Conservation (phyloP, 2,797 vertebrate species). For the Esox masquinongy region DNA sequence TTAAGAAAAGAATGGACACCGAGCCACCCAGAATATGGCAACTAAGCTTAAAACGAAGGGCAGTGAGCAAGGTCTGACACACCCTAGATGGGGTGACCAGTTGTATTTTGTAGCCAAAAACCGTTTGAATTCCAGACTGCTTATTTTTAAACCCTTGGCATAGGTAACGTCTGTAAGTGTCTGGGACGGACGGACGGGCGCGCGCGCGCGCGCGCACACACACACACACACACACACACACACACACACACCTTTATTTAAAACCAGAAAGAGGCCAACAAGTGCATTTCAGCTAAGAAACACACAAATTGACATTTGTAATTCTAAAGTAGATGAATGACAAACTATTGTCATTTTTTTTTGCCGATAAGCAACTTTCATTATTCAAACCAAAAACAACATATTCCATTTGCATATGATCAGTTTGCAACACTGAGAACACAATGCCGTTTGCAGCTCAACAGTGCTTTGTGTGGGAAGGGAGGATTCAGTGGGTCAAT, state of each 20-base stretch:
- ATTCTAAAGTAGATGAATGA: background rate
- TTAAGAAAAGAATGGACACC: conserved; percentile 50
- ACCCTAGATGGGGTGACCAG: conserved; percentile 55
- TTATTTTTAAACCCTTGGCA: conserved; percentile 71
- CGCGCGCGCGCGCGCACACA: too few relatives aligned
- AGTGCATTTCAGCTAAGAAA: conserved; percentile 43
- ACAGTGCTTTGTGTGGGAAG: conserved; percentile 2
- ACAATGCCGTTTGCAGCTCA: conserved; percentile 13
- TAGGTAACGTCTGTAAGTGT: conserved; percentile 67
- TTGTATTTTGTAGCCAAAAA: conserved; percentile 51
- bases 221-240: too few relatives aligned
- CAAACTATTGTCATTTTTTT: background rate
- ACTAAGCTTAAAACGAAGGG: conserved; percentile 39
- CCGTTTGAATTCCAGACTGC: conserved; percentile 69
- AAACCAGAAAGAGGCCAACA: conserved; percentile 41
- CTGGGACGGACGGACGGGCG: too few relatives aligned
- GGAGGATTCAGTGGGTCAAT: conserved; percentile 28
- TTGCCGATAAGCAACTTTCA: background rate
- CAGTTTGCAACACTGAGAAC: conserved; percentile 25
- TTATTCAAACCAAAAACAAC: conserved; percentile 17
- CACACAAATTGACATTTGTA: background rate
- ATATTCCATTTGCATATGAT: background rate
- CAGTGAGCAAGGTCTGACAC: conserved; percentile 45
- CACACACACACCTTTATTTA: conserved; percentile 51
- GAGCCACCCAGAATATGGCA: conserved; percentile 48